Evolutionary conservation across 2,797 vertebrate species (phyloP).

Genomic region (Cynopterus sphinx): DNA sequence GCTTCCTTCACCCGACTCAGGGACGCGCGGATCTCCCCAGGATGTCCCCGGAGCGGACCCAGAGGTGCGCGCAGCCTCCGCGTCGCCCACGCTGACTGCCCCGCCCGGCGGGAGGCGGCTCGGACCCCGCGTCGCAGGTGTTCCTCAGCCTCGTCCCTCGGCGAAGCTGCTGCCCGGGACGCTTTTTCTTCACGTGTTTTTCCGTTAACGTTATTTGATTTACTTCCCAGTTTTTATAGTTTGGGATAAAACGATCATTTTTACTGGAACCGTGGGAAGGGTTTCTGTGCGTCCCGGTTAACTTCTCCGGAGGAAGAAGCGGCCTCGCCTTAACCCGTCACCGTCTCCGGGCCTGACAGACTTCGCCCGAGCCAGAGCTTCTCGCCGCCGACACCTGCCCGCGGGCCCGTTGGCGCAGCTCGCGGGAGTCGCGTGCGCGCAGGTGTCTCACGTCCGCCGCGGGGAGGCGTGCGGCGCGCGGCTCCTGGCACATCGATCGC

Average conservation of each 20-base stretch:
- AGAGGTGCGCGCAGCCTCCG: too few relatives aligned
- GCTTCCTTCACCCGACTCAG: background rate
- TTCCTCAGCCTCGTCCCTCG: too few relatives aligned
- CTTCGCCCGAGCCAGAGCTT: background rate
- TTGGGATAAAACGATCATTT: background rate
- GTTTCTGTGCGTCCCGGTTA: background rate
- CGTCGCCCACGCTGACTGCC: too few relatives aligned
- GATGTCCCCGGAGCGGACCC: too few relatives aligned
- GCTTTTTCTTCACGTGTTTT: background rate
- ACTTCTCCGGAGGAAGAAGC: conserved; percentile 9
- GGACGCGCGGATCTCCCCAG: too few relatives aligned
- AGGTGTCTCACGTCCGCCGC: conserved; percentile 44
- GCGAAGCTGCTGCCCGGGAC: background rate
- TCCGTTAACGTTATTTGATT: background rate
- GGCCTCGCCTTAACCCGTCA: background rate
- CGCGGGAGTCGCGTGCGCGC: conserved; percentile 2
- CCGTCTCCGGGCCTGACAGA: background rate
- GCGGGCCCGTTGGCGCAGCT: background rate
- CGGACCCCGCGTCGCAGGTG: too few relatives aligned
- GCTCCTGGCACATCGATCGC: background rate
- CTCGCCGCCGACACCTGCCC: background rate
- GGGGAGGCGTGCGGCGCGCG: background rate
- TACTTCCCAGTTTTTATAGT: background rate
- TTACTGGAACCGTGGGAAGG: background rate
- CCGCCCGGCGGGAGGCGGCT: too few relatives aligned